Conservation (phyloP, 35 echinoderm and acorn worm genomes). For the Hemicentrotus pulcherrimus region DNA sequence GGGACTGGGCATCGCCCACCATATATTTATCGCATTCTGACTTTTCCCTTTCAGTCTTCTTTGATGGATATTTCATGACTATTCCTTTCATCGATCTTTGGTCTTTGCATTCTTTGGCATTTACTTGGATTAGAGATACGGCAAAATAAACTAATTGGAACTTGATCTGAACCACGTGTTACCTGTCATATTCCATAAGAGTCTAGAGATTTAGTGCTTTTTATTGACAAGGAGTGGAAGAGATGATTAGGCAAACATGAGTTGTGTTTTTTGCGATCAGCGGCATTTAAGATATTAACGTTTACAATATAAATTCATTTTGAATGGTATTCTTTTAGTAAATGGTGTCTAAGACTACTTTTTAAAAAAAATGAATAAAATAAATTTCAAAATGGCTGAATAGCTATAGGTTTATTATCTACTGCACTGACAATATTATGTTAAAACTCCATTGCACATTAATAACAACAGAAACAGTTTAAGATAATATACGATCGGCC, state of each 20-base stretch:
- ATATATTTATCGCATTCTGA: conserved; percentile 2
- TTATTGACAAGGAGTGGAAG: background rate
- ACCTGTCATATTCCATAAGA: background rate
- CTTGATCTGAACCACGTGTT: background rate
- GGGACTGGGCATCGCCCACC: background rate
- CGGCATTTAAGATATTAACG: background rate
- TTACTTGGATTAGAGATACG: background rate
- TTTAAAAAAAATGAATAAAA: too few species aligned
- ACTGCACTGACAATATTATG: too few species aligned
- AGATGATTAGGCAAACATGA: background rate
- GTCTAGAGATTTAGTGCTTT: background rate
- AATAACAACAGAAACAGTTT: too few species aligned
- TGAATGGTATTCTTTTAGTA: too few species aligned
- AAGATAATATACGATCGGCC: too few species aligned
- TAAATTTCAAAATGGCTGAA: too few species aligned
- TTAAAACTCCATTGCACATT: too few species aligned
- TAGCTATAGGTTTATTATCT: too few species aligned
- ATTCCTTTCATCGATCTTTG: background rate
- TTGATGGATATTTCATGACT: background rate
- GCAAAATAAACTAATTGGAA: background rate
- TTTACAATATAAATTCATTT: too few species aligned
- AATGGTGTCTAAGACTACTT: too few species aligned
- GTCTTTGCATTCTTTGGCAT: background rate
- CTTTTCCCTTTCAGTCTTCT: background rate
- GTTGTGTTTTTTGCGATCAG: background rate